Percentiles rank a stretch among this genome's conserved stretches.
Conservation (phyloP, 2,888 invertebrate genomes). For the Lasioglossum zephyrum region DNA sequence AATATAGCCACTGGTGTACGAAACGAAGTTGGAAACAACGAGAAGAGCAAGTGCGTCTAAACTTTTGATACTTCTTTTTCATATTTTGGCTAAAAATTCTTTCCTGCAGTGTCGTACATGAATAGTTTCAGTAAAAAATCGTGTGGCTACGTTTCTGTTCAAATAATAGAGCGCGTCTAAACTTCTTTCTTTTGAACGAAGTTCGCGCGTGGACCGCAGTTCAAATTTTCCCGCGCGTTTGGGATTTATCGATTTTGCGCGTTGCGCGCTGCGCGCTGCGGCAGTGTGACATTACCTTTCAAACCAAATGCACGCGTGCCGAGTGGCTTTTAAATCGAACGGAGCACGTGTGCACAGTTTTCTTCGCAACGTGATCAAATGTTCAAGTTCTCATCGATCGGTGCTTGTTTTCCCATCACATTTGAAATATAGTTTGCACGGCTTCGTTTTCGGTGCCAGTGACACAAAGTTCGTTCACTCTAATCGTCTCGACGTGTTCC, state of each 20-base stretch:
- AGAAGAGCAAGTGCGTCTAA: too few species aligned
- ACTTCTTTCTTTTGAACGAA: not conserved
- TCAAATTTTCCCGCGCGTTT: constrained; percentile 8
- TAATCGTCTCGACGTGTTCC: not conserved
- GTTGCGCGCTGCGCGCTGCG: not conserved
- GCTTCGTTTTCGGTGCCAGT: not conserved
- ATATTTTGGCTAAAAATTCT: too few species aligned
- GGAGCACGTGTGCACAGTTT: not conserved
- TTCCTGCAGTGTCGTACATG: too few species aligned
- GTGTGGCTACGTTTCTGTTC: too few species aligned
- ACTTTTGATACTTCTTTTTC: too few species aligned
- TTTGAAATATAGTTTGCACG: not conserved
- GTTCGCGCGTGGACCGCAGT: not conserved
- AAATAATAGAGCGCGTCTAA: too few species aligned
- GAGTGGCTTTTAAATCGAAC: not conserved
- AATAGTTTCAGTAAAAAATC: too few species aligned
- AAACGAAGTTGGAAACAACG: too few species aligned
- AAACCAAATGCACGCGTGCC: not conserved
- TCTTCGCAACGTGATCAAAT: not conserved
- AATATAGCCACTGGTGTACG: too few species aligned
- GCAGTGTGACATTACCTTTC: not conserved
- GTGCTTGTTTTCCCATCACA: not conserved
- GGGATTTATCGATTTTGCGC: not conserved
- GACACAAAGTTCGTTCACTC: not conserved
- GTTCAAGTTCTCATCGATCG: not conserved